A percentile compares a stretch with the other conserved stretches of the same genome.
phyloP scores from a whole-genome alignment of 1,140 invertebrate species.

The Pseudoatta argentina region DNA sequence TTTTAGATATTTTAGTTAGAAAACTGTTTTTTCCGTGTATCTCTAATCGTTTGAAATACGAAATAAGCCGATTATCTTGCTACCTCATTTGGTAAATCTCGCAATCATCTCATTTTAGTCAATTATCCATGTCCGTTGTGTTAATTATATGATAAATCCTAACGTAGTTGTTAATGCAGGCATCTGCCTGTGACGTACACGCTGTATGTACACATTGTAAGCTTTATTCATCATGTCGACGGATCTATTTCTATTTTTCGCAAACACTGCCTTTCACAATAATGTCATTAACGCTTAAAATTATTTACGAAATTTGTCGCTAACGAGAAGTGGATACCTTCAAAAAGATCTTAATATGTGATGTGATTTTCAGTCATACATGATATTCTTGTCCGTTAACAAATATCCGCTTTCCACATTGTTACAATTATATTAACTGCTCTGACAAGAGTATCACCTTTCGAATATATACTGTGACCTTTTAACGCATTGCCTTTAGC shows the following conservation, averaged over 20 bases:
- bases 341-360: neutral
- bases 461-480: constrained; percentile 18
- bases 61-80: neutral
- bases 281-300: neutral
- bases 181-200: neutral
- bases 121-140: neutral
- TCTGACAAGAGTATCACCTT: constrained; percentile 14
- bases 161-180: neutral
- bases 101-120: neutral
- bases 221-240: constrained; percentile 13
- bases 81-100: neutral
- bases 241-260: neutral
- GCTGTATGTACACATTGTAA: neutral
- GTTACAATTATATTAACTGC: neutral
- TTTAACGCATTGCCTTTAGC: neutral
- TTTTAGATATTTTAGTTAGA: no score
- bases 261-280: neutral
- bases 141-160: neutral
- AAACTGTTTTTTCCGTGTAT: neutral
- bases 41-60: neutral
- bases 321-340: neutral
- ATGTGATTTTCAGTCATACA: neutral
- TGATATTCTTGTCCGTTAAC: constrained; percentile 16
- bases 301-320: neutral
- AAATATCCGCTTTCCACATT: constrained; percentile 23